Evolutionary conservation across 2,113 vertebrate genomes (phyloP), one percentile per base, ranked within the genome.

Genomic region (Anarrhichthys ocellatus): DNA sequence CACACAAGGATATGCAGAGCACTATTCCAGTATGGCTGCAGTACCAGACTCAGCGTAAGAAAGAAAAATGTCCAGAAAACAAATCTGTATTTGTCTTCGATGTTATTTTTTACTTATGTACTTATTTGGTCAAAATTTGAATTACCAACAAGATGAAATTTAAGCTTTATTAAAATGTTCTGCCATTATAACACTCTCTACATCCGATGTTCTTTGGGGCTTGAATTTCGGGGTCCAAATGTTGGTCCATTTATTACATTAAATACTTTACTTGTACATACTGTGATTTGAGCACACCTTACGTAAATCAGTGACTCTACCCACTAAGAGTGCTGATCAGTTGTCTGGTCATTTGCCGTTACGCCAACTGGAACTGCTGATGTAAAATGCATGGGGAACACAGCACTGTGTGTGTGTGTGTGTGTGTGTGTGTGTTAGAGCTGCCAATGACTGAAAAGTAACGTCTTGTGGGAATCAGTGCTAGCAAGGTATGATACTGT

Each of bases 1-100:
- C 73, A 32, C 32, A 54, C 13, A 34, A 22, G 81, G 78, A 81
- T 34, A 40, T 38, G 48, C 67, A 50, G 17, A 68, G 15, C 3
- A 20, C 22, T 32, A 1, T 46, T 71, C 66, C n/a, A 71, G 7
- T 22, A 4, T 13, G 22, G 27, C 58, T 48, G 38, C 11, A 67
- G 9, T 17, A 42, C 11, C 14, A 78, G 38, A 24, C n/a, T 32
- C 54, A 68, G 17, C 22, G 5, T 46, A 38, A 34, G 44, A 56
- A 17, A 74, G 64, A 29, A 6, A 32, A 24, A 27, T 18, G 24
- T 46, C 34, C 40, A 24, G 44, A 15, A 67, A 18, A 32, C 17
- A 24, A 6, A 59, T 29, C 36, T 72, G 4, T 42, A 5, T 24
- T 9, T 11, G 34, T 54, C 29, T 9, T 38, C n/a, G 18, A 29